Conservation (phyloP, 1,140 invertebrate species). For the Physella acuta region DNA sequence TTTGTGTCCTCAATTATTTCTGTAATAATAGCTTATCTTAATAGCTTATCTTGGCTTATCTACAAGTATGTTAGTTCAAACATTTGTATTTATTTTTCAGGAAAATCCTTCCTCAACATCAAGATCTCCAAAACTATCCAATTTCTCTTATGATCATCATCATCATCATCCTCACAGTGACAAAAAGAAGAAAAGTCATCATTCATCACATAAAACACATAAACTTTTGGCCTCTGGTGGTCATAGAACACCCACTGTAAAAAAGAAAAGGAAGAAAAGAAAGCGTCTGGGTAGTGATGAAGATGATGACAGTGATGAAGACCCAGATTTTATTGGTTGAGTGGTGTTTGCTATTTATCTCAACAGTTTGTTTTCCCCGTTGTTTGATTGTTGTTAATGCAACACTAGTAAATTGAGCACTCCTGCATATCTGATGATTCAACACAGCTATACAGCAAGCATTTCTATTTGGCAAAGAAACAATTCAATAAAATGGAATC, state of each 20-base stretch:
- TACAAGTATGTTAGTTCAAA: not conserved
- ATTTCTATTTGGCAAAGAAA: too few species aligned
- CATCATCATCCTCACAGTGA: slow-evolving; percentile 30
- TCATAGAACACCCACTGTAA: slow-evolving; percentile 29
- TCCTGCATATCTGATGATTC: slow-evolving; percentile 2
- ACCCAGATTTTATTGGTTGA: slow-evolving; percentile 49
- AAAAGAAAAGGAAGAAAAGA: slow-evolving; percentile 47
- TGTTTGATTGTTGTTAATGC: slow-evolving; percentile 4
- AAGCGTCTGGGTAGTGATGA: slow-evolving; percentile 43
- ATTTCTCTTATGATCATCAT: slow-evolving; percentile 24
- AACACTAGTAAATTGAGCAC: slow-evolving; percentile 16
- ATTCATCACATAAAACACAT: slow-evolving; percentile 28
- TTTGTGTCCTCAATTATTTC: too few species aligned
- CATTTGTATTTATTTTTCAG: slow-evolving; percentile 18
- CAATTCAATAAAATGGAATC: too few species aligned
- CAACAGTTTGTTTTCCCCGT: not conserved
- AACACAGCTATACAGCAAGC: too few species aligned
- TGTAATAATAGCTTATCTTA: too few species aligned
- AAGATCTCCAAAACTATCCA: slow-evolving; percentile 23
- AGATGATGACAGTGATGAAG: slow-evolving; percentile 49
- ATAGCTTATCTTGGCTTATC: not conserved
- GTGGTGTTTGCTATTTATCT: not conserved
- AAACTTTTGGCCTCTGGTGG: slow-evolving; percentile 27
- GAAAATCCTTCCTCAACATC: slow-evolving; percentile 23
- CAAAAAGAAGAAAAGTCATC: slow-evolving; percentile 21